Evolutionary conservation across 2,888 invertebrate species (phyloP).

Genomic region (Tenthredo notha): DNA sequence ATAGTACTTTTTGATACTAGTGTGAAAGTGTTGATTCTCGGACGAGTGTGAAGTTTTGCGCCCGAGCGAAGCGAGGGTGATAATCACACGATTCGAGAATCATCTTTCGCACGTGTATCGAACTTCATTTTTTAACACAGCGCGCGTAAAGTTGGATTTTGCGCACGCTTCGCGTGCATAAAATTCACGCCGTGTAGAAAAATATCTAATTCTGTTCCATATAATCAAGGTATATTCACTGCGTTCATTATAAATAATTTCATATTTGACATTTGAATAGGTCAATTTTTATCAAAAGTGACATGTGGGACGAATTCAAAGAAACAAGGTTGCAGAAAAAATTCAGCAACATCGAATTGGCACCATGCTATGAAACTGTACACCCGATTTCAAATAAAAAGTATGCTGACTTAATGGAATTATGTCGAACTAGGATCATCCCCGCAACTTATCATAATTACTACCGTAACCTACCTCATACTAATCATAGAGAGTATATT

Average conservation of each 20-base stretch:
- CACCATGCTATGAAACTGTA: background rate
- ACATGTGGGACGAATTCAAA: background rate
- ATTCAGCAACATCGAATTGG: background rate
- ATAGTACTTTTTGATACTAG: too few relatives aligned
- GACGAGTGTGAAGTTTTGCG: too few relatives aligned
- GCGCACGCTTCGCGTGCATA: too few relatives aligned
- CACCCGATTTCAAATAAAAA: background rate
- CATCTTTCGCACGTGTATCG: too few relatives aligned
- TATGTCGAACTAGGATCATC: background rate
- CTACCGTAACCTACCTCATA: background rate
- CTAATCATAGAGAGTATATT: background rate
- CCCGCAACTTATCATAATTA: conserved; percentile 79
- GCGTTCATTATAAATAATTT: background rate
- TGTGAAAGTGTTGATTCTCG: too few relatives aligned
- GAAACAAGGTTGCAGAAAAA: background rate
- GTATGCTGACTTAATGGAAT: conserved; percentile 82
- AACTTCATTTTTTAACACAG: too few relatives aligned
- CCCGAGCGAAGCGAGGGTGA: too few relatives aligned
- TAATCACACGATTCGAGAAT: too few relatives aligned
- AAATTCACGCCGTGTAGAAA: too few relatives aligned
- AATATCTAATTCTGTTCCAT: background rate
- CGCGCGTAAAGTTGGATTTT: too few relatives aligned
- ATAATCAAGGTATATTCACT: too few relatives aligned
- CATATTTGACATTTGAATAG: background rate
- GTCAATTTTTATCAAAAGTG: background rate